Conservation (phyloP, 2,113 vertebrate species). For the Grammatotria lemairii region DNA sequence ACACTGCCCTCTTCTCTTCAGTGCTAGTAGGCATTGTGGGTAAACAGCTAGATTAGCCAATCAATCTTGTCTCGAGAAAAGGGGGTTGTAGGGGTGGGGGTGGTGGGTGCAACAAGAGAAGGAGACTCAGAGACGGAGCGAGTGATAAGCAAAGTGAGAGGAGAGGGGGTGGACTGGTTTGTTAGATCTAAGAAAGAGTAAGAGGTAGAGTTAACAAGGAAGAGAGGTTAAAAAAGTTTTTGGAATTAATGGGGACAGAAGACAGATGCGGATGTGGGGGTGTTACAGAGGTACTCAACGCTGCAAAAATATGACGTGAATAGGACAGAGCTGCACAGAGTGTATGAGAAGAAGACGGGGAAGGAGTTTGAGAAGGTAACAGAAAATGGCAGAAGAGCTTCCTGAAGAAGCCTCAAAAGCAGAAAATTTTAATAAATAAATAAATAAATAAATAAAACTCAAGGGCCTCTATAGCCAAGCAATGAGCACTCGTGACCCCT, state of each 20-base stretch:
- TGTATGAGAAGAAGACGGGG: background rate
- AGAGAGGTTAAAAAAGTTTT: background rate
- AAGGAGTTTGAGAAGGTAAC: background rate
- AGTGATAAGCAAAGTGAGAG: background rate
- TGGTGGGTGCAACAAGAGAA: background rate
- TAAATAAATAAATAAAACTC: background rate
- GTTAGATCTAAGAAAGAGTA: background rate
- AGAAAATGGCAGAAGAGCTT: background rate
- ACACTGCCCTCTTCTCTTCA: constrained; percentile 41
- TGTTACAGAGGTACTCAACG: constrained; percentile 2
- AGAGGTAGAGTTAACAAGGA: background rate
- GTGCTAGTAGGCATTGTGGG: constrained; percentile 59
- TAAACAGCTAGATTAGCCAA: constrained; percentile 70
- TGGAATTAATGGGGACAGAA: background rate
- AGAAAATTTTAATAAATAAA: background rate
- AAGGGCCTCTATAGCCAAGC: background rate
- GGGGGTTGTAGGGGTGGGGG: constrained; percentile 10
- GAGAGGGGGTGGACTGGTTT: background rate
- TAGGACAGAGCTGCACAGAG: background rate
- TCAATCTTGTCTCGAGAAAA: constrained; percentile 63
- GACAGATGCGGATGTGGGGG: constrained; percentile 26
- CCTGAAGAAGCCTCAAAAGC: background rate
- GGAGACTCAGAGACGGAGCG: background rate
- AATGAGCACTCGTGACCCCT: background rate
- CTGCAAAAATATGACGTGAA: background rate